Percentiles rank a stretch among this genome's conserved stretches.
Evolutionary conservation across 2,113 vertebrate genomes (phyloP).

Genomic region (Phaethornis superciliosus): DNA sequence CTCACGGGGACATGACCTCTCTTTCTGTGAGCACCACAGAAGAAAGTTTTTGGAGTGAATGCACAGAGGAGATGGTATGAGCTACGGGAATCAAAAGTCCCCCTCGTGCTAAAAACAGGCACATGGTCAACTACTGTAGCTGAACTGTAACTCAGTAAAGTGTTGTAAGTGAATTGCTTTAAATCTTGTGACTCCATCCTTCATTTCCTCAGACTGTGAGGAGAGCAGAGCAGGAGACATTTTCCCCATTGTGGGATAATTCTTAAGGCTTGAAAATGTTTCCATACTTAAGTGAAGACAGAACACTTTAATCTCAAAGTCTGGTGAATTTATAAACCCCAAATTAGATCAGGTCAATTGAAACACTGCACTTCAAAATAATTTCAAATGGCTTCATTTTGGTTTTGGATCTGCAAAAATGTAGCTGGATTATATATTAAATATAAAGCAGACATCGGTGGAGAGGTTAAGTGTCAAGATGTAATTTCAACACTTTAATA

Average conservation of each 20-base stretch:
- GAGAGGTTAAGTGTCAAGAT: slow-evolving; percentile 41
- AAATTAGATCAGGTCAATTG: slow-evolving; percentile 67
- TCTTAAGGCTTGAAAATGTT: slow-evolving; percentile 66
- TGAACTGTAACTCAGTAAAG: slow-evolving; percentile 66
- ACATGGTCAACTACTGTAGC: slow-evolving; percentile 43
- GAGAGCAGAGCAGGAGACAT: slow-evolving; percentile 40
- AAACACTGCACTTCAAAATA: slow-evolving; percentile 46
- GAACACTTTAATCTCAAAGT: slow-evolving; percentile 49
- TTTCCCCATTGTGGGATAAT: slow-evolving; percentile 53
- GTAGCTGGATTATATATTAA: slow-evolving; percentile 23
- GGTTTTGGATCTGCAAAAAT: slow-evolving; percentile 13
- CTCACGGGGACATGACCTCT: not conserved
- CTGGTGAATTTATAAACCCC: slow-evolving; percentile 57
- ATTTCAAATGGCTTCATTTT: slow-evolving; percentile 50
- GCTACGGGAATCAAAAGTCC: slow-evolving; percentile 21
- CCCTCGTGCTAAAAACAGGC: slow-evolving; percentile 60
- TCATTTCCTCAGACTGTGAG: slow-evolving; percentile 47
- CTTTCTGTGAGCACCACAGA: not conserved
- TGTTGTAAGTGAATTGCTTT: slow-evolving; percentile 60
- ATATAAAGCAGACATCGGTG: slow-evolving; percentile 35
- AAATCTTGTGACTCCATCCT: slow-evolving; percentile 51
- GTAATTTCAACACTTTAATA: slow-evolving; percentile 45
- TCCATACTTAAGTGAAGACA: slow-evolving; percentile 62
- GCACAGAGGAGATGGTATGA: not conserved
- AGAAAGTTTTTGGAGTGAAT: slow-evolving; percentile 26